Conservation (phyloP, 2,888 invertebrate species). For the Agrilus biguttatus region DNA sequence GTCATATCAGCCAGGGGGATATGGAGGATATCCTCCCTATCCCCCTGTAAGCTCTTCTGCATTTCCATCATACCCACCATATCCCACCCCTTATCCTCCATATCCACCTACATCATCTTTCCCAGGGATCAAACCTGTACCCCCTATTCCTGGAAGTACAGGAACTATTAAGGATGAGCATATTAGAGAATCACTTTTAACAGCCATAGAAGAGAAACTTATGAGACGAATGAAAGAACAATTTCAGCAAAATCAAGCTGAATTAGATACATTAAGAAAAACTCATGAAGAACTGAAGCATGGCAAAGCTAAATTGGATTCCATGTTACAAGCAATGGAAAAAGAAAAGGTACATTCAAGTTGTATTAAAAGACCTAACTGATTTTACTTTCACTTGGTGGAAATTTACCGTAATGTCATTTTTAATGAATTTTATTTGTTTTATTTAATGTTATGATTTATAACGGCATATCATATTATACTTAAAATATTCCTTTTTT, state of each 20-base stretch:
- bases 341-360: constrained; percentile 56
- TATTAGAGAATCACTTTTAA: constrained; percentile 81
- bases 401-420: too few species aligned
- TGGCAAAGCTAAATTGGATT: constrained; percentile 70
- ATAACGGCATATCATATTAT: neutral
- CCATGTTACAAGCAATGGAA: constrained; percentile 60
- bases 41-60: constrained; percentile 21
- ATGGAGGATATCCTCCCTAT: constrained; percentile 20
- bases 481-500: neutral
- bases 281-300: constrained; percentile 77
- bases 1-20: constrained; percentile 9
- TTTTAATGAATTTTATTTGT: too few species aligned
- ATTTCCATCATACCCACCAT: constrained; percentile 34
- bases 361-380: too few species aligned
- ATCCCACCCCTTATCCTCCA: constrained; percentile 32
- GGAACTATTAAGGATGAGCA: constrained; percentile 93
- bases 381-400: too few species aligned
- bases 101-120: constrained; percentile 14
- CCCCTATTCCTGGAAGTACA: constrained; percentile 36
- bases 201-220: constrained; percentile 92
- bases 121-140: constrained; percentile 20
- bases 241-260: constrained; percentile 81
- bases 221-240: constrained; percentile 76
- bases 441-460: neutral
- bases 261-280: constrained; percentile 73